A percentile compares a stretch with the other conserved stretches of the same genome.
These are phyloP conservation scores for Drosophila melanica DNA, from an alignment of 1,140 invertebrate species.

Conservation along the genomic window DNA sequence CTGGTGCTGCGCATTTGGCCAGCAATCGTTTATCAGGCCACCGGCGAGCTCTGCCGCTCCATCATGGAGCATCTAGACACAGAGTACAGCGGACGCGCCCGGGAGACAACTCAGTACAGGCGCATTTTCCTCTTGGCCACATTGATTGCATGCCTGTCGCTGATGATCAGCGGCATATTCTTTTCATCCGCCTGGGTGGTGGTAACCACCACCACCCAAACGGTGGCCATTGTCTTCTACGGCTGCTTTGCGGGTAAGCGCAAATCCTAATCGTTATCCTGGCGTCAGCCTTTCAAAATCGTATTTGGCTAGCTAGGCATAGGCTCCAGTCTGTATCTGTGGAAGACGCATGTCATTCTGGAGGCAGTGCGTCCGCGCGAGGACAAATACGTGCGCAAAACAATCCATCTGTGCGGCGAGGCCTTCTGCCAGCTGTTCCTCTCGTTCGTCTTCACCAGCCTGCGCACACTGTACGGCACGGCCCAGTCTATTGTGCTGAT, in stretches of 20 bases:
- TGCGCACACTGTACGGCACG: constrained; percentile 79
- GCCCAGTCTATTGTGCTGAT: constrained; percentile 79
- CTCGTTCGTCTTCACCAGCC: constrained; percentile 80
- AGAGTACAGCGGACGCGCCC: constrained; percentile 72
- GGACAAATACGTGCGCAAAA: constrained; percentile 80
- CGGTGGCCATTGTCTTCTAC: constrained; percentile 79
- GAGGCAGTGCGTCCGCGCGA: constrained; percentile 81
- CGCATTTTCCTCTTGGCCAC: constrained; percentile 73
- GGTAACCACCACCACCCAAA: constrained; percentile 77
- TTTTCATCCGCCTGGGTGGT: constrained; percentile 81
- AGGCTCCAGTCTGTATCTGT: constrained; percentile 73
- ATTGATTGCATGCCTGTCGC: constrained; percentile 69
- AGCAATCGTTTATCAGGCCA: constrained; percentile 80
- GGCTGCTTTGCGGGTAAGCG: constrained; percentile 75
- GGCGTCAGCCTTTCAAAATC: background rate
- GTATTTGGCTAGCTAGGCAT: constrained; percentile 54
- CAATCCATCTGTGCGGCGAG: constrained; percentile 78
- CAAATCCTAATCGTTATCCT: background rate
- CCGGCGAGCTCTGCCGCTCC: constrained; percentile 77
- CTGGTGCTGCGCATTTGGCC: constrained; percentile 80
- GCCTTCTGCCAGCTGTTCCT: constrained; percentile 81
- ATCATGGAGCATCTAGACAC: constrained; percentile 78
- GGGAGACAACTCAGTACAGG: constrained; percentile 74
- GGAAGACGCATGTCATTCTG: constrained; percentile 81
- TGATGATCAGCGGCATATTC: constrained; percentile 76